phyloP scores from a whole-genome alignment of 2,797 vertebrate species.

The Prunella strophiata region DNA sequence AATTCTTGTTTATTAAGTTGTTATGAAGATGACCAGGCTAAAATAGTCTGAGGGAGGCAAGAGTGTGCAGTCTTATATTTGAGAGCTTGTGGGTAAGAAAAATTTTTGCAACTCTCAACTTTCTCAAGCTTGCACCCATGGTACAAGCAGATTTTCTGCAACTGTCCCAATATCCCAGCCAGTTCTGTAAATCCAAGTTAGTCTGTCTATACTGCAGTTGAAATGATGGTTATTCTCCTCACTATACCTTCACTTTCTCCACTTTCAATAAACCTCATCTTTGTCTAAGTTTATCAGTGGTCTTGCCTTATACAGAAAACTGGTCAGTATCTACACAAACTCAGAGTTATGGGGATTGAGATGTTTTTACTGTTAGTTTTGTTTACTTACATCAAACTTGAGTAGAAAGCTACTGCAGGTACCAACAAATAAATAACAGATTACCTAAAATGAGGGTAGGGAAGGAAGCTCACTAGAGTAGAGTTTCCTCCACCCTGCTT shows the following conservation, averaged over 20 bases:
- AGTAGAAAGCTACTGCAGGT: background rate
- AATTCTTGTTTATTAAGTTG: background rate
- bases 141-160: background rate
- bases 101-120: background rate
- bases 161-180: background rate
- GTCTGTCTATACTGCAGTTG: background rate
- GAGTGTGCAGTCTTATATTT: background rate
- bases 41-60: background rate
- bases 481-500: background rate
- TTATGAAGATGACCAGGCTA: background rate
- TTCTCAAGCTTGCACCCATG: background rate
- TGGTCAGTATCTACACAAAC: background rate
- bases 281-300: background rate
- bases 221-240: background rate
- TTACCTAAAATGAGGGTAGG: background rate
- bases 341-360: background rate
- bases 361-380: background rate
- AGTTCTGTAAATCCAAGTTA: background rate
- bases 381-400: background rate
- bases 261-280: background rate
- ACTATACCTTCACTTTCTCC: background rate
- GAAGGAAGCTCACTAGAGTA: background rate
- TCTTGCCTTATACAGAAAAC: background rate
- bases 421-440: background rate
- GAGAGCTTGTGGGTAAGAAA: background rate